Conservation (phyloP, 2,797 vertebrate genomes). For the Labroides dimidiatus region DNA sequence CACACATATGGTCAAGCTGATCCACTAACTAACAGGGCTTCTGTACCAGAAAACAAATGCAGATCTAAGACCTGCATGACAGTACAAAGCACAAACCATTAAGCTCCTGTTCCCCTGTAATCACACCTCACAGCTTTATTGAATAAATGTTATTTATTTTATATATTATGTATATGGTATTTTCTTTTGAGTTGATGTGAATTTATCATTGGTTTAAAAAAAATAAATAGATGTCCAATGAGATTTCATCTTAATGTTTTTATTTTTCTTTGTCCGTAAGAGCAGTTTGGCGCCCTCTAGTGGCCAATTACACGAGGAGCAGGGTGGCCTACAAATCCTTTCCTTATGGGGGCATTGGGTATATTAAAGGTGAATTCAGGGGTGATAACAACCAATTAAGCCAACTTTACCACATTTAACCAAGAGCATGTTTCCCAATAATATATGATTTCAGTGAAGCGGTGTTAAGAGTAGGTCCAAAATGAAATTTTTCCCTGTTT, state of each 20-base stretch:
- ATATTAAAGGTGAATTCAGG: background rate
- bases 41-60: conserved; percentile 19
- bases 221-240: conserved; percentile 71
- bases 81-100: conserved; percentile 18
- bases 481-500: too few relatives aligned
- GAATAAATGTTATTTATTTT: conserved; percentile 74
- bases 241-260: conserved; percentile 11
- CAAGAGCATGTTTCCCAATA: too few relatives aligned
- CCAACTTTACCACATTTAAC: background rate
- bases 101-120: conserved; percentile 23
- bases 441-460: background rate
- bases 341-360: background rate
- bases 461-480: too few relatives aligned
- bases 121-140: conserved; percentile 63
- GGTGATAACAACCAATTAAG: background rate
- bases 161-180: conserved; percentile 55
- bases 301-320: conserved; percentile 12
- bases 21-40: background rate
- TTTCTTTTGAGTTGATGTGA: conserved; percentile 59
- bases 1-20: conserved; percentile 16
- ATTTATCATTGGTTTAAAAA: conserved; percentile 59
- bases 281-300: conserved; percentile 42
- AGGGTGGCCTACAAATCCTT: conserved; percentile 18
- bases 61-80: background rate
- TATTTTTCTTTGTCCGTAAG: background rate